Percentiles rank a stretch among this genome's conserved stretches.
Evolutionary conservation across 2,888 invertebrate genomes (phyloP).

Genomic region (Drosophila falleni): DNA sequence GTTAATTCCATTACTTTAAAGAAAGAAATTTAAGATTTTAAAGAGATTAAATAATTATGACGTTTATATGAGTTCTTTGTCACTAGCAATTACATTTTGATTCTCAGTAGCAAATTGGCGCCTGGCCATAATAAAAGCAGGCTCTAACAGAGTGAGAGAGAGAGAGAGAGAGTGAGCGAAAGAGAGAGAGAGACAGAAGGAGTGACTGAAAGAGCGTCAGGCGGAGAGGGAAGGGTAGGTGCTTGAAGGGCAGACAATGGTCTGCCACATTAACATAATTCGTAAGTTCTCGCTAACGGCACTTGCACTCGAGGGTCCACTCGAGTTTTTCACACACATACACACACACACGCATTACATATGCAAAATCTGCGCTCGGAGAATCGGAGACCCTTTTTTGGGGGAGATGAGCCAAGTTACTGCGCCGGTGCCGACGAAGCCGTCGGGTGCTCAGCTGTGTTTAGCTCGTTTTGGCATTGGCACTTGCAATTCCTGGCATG

Average conservation of each 20-base stretch:
- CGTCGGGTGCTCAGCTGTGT: slow-evolving; percentile 32
- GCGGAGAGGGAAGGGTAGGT: not conserved
- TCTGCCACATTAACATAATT: slow-evolving; percentile 62
- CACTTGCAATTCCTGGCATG: slow-evolving; percentile 63
- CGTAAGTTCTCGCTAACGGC: slow-evolving; percentile 7
- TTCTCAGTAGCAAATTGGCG: slow-evolving; percentile 61
- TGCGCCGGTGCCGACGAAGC: slow-evolving; percentile 70
- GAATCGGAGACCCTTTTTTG: slow-evolving; percentile 8
- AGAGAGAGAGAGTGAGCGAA: not conserved
- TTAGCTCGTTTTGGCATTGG: slow-evolving; percentile 44
- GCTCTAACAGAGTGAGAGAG: not conserved
- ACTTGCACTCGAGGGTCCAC: slow-evolving; percentile 50
- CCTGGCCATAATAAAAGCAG: slow-evolving; percentile 44
- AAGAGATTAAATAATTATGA: not conserved
- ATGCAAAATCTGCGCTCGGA: slow-evolving; percentile 16
- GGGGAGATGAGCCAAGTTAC: not conserved
- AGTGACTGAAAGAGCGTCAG: not conserved
- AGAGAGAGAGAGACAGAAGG: not conserved
- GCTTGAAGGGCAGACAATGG: slow-evolving; percentile 3
- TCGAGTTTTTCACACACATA: slow-evolving; percentile 23
- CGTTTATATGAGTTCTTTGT: not conserved
- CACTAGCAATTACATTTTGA: slow-evolving; percentile 39
- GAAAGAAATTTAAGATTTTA: not conserved
- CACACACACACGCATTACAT: not conserved
- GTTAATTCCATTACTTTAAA: not conserved